phyloP scores from a whole-genome alignment of 2,888 invertebrate genomes.

The Muschampia plurimacula region DNA sequence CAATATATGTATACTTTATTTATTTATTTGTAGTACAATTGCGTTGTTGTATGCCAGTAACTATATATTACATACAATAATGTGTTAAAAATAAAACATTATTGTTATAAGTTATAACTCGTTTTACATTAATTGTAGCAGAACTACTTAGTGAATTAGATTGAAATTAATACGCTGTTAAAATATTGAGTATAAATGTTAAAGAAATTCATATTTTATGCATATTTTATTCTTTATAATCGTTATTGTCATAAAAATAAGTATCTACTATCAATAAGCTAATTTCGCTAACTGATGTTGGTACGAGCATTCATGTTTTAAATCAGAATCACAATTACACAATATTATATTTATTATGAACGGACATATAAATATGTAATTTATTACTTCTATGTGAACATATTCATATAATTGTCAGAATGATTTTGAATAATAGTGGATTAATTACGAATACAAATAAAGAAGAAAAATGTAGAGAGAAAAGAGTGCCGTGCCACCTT shows the following conservation, averaged over 20 bases:
- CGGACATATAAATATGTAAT: too few relatives aligned
- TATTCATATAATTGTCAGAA: background rate
- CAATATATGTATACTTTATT: background rate
- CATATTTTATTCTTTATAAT: slow-evolving; percentile 30
- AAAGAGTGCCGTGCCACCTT: background rate
- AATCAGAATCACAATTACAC: background rate
- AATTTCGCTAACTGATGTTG: background rate
- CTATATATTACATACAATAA: background rate
- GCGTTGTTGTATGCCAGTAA: background rate
- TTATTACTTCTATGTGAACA: too few relatives aligned
- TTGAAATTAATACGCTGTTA: slow-evolving; percentile 25
- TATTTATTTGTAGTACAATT: background rate
- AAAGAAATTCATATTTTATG: slow-evolving; percentile 22
- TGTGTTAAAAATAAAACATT: background rate
- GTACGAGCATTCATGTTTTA: background rate
- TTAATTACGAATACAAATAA: background rate
- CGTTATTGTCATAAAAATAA: slow-evolving; percentile 7
- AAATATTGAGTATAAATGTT: slow-evolving; percentile 17
- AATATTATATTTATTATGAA: too few relatives aligned
- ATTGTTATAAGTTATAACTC: slow-evolving; percentile 1
- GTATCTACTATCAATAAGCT: background rate
- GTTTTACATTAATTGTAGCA: slow-evolving; percentile 26
- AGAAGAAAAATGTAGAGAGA: background rate
- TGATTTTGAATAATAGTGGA: background rate
- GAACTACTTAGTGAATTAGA: slow-evolving; percentile 24